phyloP scores from a whole-genome alignment of 2,888 invertebrate genomes.

The Drosophila flavopinicola region DNA sequence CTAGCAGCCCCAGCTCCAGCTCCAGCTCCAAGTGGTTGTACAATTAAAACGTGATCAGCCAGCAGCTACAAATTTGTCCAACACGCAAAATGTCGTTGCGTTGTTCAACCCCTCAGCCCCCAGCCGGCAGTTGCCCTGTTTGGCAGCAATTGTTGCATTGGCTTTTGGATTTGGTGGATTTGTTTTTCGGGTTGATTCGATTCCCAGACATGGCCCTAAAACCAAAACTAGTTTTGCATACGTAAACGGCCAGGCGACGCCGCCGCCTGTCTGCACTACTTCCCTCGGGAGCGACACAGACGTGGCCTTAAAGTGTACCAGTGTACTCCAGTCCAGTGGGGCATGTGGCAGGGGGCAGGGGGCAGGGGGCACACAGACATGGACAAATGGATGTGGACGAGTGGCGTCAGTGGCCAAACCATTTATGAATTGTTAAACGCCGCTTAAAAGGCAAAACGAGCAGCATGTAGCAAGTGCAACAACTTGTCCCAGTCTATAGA shows the following conservation, averaged over 20 bases:
- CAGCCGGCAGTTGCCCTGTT: background rate
- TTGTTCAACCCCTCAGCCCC: constrained; percentile 15
- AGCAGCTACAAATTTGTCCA: constrained; percentile 79
- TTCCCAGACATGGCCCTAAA: constrained; percentile 78
- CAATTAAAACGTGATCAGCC: constrained; percentile 83
- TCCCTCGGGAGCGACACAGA: constrained; percentile 63
- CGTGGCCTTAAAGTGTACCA: constrained; percentile 65
- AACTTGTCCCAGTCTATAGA: constrained; percentile 55
- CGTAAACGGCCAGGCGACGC: constrained; percentile 58
- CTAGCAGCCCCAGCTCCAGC: constrained; percentile 19
- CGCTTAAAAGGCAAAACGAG: constrained; percentile 36
- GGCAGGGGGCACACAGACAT: constrained; percentile 18
- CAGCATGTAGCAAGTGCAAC: constrained; percentile 59
- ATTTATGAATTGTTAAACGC: constrained; percentile 79
- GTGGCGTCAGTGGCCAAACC: constrained; percentile 73
- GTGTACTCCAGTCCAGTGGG: constrained; percentile 54
- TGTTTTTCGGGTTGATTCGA: constrained; percentile 62
- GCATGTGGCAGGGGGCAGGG: constrained; percentile 4
- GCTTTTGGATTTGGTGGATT: constrained; percentile 55
- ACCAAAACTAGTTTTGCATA: constrained; percentile 79
- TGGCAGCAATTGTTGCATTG: constrained; percentile 65
- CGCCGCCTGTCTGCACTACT: constrained; percentile 76
- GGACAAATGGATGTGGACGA: constrained; percentile 59
- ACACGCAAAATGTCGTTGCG: constrained; percentile 80
- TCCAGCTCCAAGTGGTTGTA: constrained; percentile 62